Base-by-base conservation (phyloP, 2,888 invertebrate genomes). In the Tetramorium bicarinatum region DNA sequence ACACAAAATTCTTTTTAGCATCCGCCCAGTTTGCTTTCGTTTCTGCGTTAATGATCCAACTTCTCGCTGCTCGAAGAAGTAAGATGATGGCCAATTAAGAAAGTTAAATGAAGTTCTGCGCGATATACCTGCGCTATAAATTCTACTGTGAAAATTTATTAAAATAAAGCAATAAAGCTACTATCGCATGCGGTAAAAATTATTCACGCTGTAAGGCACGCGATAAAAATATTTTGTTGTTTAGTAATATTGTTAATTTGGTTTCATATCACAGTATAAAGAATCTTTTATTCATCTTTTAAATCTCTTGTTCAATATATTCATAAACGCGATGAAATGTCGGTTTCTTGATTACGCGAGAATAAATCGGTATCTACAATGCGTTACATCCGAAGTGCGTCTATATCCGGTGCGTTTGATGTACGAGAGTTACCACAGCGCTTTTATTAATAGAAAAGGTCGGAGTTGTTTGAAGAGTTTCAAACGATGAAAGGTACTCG, bases 401-500 rank as follows among this genome's bases (percentile, higher is more conserved):
- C 49, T 83, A 56, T 72, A 79, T 83, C 64, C 54, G 61, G 56
- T 69, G 38, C 67, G 71, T 74, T 83, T 77, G 79, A 77, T 66
- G 83, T 64, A 72, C 52, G 66, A 59, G 66, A 69, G n/a, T 52
- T 64, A 64, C 67, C 44, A 66, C 74, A 15, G 52, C 9, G 67
- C 25, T 56, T 89, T 83, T 87, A 85, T 88, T 87, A 89, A 88
- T 88, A 89, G 85, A 82, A 67, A 66, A 80, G 47, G 38, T 64
- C 29, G 75, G 49, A 79, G 83, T 67, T 87, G 84, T 85, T 89
- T 80, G 87, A 47, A 59, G 87, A 87, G 83, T 85, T 89, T 82
- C 71, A 82, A 85, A 84, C 85, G 64, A 79, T 76, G 87, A 85
- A 77, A 82, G 75, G 83, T 82, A 74, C 85, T 84, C 77, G 85